Conservation (phyloP, 2,797 vertebrate genomes). For the Phrynocephalus guinanensis region DNA sequence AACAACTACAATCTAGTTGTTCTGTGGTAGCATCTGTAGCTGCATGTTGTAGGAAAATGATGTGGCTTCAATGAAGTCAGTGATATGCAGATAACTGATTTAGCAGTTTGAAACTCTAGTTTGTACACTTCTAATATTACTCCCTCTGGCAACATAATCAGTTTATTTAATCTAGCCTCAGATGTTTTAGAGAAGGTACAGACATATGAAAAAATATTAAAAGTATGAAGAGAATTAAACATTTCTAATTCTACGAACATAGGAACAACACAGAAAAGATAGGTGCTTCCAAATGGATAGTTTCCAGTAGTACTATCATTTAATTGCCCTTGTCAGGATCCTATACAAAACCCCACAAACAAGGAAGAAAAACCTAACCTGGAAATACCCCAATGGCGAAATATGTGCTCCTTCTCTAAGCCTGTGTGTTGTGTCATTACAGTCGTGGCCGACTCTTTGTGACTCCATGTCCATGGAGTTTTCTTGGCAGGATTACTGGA, state of each 20-base stretch:
- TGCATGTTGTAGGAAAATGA: background rate
- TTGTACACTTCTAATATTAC: constrained; percentile 11
- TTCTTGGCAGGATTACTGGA: no score
- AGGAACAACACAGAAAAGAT: background rate
- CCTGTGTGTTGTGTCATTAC: background rate
- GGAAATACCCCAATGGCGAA: background rate
- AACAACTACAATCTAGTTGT: background rate
- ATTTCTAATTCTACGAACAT: background rate
- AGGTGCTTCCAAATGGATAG: background rate
- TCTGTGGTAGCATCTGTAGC: background rate
- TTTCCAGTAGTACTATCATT: background rate
- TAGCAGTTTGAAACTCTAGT: background rate
- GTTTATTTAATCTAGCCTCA: constrained; percentile 4
- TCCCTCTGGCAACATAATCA: constrained; percentile 30
- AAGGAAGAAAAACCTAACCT: background rate
- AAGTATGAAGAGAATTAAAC: background rate
- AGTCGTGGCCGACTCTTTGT: no score
- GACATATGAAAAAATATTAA: background rate
- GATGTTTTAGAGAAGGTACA: background rate
- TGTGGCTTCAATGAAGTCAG: constrained; percentile 34
- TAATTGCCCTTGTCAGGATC: background rate
- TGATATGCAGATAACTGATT: background rate
- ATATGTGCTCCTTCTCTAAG: constrained; percentile 9
- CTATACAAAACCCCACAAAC: background rate
- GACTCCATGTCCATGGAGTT: no score